Base-by-base conservation (phyloP, 2,888 invertebrate genomes). In the Stegana nigrithorax region DNA sequence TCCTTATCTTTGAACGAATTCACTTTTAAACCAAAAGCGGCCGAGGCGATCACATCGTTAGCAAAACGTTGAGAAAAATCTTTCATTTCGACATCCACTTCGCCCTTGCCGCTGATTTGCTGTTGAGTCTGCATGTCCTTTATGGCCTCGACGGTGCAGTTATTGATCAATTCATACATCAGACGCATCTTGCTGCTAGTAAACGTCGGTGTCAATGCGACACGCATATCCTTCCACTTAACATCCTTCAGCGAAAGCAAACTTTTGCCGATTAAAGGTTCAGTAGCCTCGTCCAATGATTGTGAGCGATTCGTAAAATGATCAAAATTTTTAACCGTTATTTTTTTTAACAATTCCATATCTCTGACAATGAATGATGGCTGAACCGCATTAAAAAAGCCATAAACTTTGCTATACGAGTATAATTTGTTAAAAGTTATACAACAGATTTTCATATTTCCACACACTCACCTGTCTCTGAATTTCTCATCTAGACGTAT, bases 261-360 rank as follows among this genome's bases (percentile, higher is more conserved):
- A 59, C 84, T 86, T 58, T 87, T 87, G 0, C 86, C 85, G 60
- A 89, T 87, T 2, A 89, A 69, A 0, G 88, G 86, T 47, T 89
- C 89, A 6, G 72, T 71, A 0, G 82, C 75, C 17, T 86, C 82
- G 4, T 83, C 78, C 0, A 87, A 73, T 1, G 85, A 29, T 0
- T 71, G 42, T 2, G 83, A 73, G 61, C 88, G 88, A 67, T 89
- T 88, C 2, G 85, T 65, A 68, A 89, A 89, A 66, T 86, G 86
- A 44, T 89, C 89, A 47, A 89, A 89, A 53, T 89, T 87, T 68
- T 88, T 89, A 1, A 89, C 83, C 0, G 87, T 86, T 17, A 89
- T 84, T 26, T 73, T 83, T 65, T 88, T 89, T 12, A 89, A 87
- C 6, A 89, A 59, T 19, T 88, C 88, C 0, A 87, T 86, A 73